Percentiles rank a stretch among this genome's conserved stretches.
Evolutionary conservation across 1,140 invertebrate genomes (phyloP).

Genomic region (Cepaea nemoralis): DNA sequence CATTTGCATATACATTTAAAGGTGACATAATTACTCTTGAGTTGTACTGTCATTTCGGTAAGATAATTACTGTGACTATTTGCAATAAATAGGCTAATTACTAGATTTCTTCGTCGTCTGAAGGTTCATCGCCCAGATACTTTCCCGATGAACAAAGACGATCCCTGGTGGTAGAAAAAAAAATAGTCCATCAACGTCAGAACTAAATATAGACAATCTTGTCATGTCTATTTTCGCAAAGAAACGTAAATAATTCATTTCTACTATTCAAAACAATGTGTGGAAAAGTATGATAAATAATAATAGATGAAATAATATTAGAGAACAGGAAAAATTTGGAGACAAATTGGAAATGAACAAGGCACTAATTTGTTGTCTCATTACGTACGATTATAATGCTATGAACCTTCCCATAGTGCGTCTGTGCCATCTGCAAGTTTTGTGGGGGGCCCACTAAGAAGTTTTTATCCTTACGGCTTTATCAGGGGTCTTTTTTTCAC

Average conservation of each 20-base stretch:
- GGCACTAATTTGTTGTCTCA: background rate
- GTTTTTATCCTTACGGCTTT: background rate
- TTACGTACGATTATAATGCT: background rate
- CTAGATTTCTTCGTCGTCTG: background rate
- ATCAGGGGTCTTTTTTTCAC: too few relatives aligned
- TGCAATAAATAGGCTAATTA: background rate
- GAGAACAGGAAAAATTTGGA: background rate
- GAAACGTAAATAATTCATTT: background rate
- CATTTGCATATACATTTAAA: too few relatives aligned
- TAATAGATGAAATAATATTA: background rate
- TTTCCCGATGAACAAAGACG: slow-evolving; percentile 3
- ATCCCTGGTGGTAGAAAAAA: background rate
- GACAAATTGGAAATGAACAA: background rate
- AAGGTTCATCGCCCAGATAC: background rate
- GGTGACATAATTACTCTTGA: too few relatives aligned
- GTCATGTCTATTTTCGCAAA: slow-evolving; percentile 42
- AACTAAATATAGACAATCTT: slow-evolving; percentile 36
- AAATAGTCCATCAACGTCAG: background rate
- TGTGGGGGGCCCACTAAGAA: background rate
- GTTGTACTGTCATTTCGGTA: too few relatives aligned
- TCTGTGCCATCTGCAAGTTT: slow-evolving; percentile 1
- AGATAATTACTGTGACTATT: background rate
- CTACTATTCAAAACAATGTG: background rate
- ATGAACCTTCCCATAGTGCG: slow-evolving; percentile 38
- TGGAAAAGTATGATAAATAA: background rate